Conservation (phyloP, 2,888 invertebrate species). For the Watsonalla cultraria region DNA sequence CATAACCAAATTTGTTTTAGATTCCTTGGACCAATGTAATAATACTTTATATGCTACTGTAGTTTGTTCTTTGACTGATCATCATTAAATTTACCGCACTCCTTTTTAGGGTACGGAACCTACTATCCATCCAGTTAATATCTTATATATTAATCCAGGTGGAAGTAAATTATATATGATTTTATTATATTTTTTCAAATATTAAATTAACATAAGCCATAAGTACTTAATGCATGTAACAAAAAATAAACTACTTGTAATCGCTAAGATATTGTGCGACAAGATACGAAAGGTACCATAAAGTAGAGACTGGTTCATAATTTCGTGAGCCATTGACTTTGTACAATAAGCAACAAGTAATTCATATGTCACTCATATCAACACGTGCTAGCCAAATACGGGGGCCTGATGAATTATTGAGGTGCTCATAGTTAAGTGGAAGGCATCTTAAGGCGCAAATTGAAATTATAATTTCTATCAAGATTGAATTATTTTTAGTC, state of each 20-base stretch:
- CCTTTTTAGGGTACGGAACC: no score
- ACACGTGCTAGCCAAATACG: constrained; percentile 44
- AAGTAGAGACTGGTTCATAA: not conserved
- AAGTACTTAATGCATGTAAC: not conserved
- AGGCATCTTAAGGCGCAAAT: constrained; percentile 11
- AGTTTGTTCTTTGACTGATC: no score
- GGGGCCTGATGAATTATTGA: constrained; percentile 42
- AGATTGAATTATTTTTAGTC: no score
- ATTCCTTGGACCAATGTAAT: no score
- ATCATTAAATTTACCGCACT: no score
- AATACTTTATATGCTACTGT: no score
- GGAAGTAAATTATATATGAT: no score
- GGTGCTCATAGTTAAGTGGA: constrained; percentile 24
- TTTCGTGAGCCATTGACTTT: constrained; percentile 13
- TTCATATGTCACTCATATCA: constrained; percentile 53
- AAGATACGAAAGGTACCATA: not conserved
- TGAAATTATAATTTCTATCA: constrained; percentile 4
- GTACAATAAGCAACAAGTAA: constrained; percentile 12
- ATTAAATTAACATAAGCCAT: no score
- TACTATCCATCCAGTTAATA: no score
- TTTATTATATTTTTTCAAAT: no score
- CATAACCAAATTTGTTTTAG: no score
- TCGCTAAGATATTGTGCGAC: not conserved
- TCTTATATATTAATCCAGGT: no score
- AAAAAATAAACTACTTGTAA: not conserved